A percentile compares a stretch with the other conserved stretches of the same genome.
phyloP scores from a whole-genome alignment of 2,113 vertebrate species.

The Seriola dumerili region DNA sequence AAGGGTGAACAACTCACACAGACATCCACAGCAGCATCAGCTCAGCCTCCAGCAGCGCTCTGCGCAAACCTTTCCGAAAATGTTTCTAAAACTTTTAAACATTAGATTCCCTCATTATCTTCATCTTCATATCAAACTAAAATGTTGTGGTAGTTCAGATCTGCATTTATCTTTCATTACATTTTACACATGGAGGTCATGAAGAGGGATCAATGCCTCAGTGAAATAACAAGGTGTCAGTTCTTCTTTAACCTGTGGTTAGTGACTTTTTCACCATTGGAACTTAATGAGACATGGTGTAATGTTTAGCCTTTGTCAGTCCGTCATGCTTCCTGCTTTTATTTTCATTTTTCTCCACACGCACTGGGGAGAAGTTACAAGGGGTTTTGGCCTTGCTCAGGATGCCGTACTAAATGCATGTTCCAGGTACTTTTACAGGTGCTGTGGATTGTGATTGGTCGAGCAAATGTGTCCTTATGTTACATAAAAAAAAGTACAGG shows the following conservation, averaged over 20 bases:
- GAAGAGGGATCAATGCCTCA: constrained; percentile 35
- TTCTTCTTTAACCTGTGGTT: constrained; percentile 10
- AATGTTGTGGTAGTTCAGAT: neutral
- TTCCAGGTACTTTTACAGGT: neutral
- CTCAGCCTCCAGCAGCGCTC: constrained; percentile 11
- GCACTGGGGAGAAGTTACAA: neutral
- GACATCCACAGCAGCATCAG: constrained; percentile 4
- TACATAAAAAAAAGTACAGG: neutral
- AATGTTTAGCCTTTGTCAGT: neutral
- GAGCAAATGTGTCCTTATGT: neutral
- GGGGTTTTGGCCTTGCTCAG: neutral
- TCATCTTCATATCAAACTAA: neutral
- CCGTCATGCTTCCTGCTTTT: neutral
- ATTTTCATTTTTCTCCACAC: neutral
- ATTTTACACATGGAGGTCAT: constrained; percentile 21
- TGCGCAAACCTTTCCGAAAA: constrained; percentile 11
- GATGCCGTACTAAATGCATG: neutral
- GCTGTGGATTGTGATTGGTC: neutral
- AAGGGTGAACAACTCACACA: constrained; percentile 27
- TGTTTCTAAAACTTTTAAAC: neutral
- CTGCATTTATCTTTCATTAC: constrained; percentile 64
- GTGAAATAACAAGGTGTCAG: constrained; percentile 38
- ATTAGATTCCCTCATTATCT: neutral
- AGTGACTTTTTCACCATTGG: constrained; percentile 14
- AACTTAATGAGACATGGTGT: neutral